These are phyloP conservation scores for Pristionchus mayeri DNA, from an alignment of 2,888 invertebrate genomes.

Conservation along the genomic window DNA sequence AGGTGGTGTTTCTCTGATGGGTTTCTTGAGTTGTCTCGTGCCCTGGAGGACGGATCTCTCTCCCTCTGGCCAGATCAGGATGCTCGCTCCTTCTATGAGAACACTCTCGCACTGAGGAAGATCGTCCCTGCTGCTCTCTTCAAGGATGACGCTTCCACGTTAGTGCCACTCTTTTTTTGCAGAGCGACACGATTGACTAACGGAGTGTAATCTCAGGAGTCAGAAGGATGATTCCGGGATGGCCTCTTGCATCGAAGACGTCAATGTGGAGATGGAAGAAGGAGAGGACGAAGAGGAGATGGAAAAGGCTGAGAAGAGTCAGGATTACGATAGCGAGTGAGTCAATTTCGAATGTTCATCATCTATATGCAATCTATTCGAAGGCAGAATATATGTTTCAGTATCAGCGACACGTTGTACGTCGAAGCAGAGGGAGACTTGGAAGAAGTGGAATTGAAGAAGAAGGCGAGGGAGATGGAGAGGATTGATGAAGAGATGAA, in stretches of 20 bases:
- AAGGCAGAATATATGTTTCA: slow-evolving; percentile 46
- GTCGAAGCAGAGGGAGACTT: slow-evolving; percentile 46
- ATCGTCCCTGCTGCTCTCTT: slow-evolving; percentile 61
- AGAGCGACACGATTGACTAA: not conserved
- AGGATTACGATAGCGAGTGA: slow-evolving; percentile 24
- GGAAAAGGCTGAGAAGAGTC: slow-evolving; percentile 15
- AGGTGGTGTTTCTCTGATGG: not conserved
- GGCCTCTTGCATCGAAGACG: slow-evolving; percentile 54
- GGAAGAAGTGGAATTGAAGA: slow-evolving; percentile 49
- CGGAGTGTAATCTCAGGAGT: not conserved
- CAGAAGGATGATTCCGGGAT: not conserved
- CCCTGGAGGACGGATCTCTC: slow-evolving; percentile 64
- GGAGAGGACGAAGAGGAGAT: slow-evolving; percentile 27
- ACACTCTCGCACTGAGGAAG: slow-evolving; percentile 60
- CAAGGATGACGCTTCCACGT: no score
- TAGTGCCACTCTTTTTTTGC: no score
- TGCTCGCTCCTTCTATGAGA: slow-evolving; percentile 66
- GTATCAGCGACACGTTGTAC: slow-evolving; percentile 49
- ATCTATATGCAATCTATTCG: no score
- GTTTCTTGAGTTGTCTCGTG: slow-evolving; percentile 62
- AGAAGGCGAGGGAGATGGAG: slow-evolving; percentile 48
- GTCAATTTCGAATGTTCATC: no score
- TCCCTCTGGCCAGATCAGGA: slow-evolving; percentile 71
- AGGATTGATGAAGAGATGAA: slow-evolving; percentile 48
- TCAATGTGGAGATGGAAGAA: slow-evolving; percentile 54